Percentiles rank a stretch among this genome's conserved stretches.
Evolutionary conservation across 2,797 vertebrate species (phyloP).

Genomic region (Stomatorhinus walkeri): DNA sequence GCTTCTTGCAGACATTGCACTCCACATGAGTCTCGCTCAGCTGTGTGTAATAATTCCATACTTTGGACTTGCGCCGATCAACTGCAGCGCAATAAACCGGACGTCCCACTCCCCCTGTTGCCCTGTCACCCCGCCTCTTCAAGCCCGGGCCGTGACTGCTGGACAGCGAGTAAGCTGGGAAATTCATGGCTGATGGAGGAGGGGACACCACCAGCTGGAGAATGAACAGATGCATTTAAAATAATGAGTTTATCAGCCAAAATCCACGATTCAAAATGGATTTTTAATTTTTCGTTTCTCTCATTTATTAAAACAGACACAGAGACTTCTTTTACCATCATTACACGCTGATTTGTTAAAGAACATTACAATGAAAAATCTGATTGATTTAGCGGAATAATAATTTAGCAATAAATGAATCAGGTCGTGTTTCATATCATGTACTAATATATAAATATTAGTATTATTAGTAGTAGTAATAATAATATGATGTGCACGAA

Average conservation of each 20-base stretch:
- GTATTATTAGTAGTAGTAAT: background rate
- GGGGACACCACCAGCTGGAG: slow-evolving; percentile 21
- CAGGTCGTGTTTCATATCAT: background rate
- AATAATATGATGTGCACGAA: background rate
- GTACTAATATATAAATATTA: background rate
- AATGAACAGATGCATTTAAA: slow-evolving; percentile 20
- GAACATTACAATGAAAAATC: background rate
- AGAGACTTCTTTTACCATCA: background rate
- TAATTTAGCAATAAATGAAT: background rate
- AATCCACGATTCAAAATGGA: background rate
- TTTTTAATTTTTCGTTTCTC: background rate
- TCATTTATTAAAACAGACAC: background rate
- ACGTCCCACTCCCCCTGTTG: background rate
- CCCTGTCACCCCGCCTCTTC: slow-evolving; percentile 44
- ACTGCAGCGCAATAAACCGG: background rate
- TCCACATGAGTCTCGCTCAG: slow-evolving; percentile 54
- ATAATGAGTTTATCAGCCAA: background rate
- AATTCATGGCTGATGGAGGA: slow-evolving; percentile 33
- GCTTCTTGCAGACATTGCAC: slow-evolving; percentile 58
- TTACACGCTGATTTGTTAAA: background rate
- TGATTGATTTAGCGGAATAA: background rate
- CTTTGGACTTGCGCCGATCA: slow-evolving; percentile 51
- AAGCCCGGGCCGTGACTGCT: slow-evolving; percentile 32
- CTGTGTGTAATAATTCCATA: slow-evolving; percentile 61
- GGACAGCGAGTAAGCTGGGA: slow-evolving; percentile 39